phyloP scores from a whole-genome alignment of 2,888 invertebrate species.

The Trachelus stipa region DNA sequence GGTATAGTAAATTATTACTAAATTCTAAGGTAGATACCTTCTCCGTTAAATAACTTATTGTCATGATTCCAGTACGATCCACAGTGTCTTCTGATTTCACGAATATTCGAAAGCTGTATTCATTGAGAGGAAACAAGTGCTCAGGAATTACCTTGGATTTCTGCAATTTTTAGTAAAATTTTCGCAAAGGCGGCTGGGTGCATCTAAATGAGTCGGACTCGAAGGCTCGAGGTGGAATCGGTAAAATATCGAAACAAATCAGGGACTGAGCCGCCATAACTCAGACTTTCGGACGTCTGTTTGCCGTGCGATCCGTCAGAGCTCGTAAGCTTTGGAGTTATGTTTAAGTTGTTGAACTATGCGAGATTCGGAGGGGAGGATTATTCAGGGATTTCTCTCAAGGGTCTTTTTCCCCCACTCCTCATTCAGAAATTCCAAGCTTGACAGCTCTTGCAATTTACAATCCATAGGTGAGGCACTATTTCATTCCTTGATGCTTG shows the following conservation, averaged over 20 bases:
- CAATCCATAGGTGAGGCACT: not conserved
- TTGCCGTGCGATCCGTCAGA: slow-evolving; percentile 63
- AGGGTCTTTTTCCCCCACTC: slow-evolving; percentile 36
- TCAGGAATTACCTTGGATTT: not conserved
- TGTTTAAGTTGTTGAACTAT: slow-evolving; percentile 63
- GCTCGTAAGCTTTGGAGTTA: slow-evolving; percentile 62
- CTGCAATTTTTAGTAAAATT: not conserved
- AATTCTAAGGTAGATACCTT: not conserved
- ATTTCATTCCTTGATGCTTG: not conserved
- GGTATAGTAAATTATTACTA: not conserved
- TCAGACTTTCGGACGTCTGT: slow-evolving; percentile 60
- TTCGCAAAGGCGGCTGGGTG: not conserved
- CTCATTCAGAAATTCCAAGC: not conserved
- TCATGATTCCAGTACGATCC: not conserved
- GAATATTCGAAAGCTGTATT: not conserved
- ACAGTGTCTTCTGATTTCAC: not conserved
- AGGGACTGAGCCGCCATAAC: slow-evolving; percentile 60
- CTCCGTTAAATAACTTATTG: not conserved
- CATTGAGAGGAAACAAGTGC: not conserved
- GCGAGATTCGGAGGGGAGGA: slow-evolving; percentile 45
- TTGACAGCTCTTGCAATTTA: not conserved
- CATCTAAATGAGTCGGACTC: not conserved
- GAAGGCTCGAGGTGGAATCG: slow-evolving; percentile 43
- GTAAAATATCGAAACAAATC: slow-evolving; percentile 65
- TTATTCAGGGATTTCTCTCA: slow-evolving; percentile 52